Conservation (phyloP, 2,113 vertebrate genomes). For the Sylvia atricapilla region DNA sequence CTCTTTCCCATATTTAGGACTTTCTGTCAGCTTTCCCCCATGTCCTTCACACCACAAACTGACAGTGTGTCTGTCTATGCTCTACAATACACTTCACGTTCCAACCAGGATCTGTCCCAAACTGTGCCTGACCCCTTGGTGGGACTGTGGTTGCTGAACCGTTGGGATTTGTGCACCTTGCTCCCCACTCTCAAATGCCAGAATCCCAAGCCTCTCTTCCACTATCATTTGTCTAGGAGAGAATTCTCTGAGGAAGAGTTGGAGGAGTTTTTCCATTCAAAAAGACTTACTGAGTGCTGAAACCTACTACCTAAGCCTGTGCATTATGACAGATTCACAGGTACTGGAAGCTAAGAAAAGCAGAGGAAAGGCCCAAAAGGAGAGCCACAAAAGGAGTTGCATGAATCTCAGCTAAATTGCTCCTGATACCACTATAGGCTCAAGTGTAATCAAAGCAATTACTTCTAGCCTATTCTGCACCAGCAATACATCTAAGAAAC, state of each 20-base stretch:
- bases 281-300: neutral
- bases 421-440: neutral
- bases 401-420: neutral
- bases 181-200: neutral
- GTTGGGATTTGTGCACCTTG: neutral
- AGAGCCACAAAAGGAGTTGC: neutral
- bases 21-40: neutral
- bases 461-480: neutral
- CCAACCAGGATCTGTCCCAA: neutral
- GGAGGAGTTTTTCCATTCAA: neutral
- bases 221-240: neutral
- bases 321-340: neutral
- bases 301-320: neutral
- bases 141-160: neutral
- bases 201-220: neutral
- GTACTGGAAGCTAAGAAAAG: neutral
- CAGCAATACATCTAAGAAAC: neutral
- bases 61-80: neutral
- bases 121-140: neutral
- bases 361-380: neutral
- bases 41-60: neutral
- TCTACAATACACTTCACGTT: neutral
- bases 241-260: neutral
- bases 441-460: neutral
- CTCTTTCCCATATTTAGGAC: neutral